Evolutionary conservation across 2,797 vertebrate genomes (phyloP).

Genomic region (Myripristis jacobus): DNA sequence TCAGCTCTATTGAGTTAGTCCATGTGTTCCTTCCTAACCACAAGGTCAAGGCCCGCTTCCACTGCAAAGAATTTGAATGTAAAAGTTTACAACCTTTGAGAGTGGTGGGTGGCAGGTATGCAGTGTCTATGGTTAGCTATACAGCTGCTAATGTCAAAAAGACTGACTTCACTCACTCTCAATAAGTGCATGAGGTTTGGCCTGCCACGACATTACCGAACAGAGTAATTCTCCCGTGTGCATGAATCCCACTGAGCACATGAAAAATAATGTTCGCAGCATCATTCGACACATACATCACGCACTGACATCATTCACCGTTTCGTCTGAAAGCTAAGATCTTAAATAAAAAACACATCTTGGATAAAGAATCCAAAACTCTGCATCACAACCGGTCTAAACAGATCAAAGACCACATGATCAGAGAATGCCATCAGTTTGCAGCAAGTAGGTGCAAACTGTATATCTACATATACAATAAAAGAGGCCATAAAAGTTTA

Average conservation of each 20-base stretch:
- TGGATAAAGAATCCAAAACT: slow-evolving; percentile 44
- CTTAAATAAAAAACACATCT: slow-evolving; percentile 35
- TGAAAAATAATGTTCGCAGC: slow-evolving; percentile 20
- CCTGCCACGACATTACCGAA: slow-evolving; percentile 3
- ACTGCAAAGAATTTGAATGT: not conserved
- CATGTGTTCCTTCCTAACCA: slow-evolving; percentile 15
- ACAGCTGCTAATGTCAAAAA: slow-evolving; percentile 8
- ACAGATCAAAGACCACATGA: not conserved
- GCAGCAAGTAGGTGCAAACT: too few relatives aligned
- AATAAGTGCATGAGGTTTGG: slow-evolving; percentile 13
- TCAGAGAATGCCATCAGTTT: not conserved
- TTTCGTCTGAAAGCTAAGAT: slow-evolving; percentile 21
- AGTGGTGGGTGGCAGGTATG: not conserved
- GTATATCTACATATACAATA: not conserved
- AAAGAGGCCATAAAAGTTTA: slow-evolving; percentile 2
- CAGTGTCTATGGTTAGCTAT: not conserved
- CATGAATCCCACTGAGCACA: slow-evolving; percentile 16
- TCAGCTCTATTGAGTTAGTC: slow-evolving; percentile 28
- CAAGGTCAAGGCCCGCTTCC: slow-evolving; percentile 14
- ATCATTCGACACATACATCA: slow-evolving; percentile 40
- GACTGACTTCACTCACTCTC: slow-evolving; percentile 4
- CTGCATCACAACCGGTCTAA: not conserved
- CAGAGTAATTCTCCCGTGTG: slow-evolving; percentile 16
- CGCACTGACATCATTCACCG: slow-evolving; percentile 28
- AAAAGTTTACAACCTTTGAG: not conserved